phyloP scores from a whole-genome alignment of 1,140 invertebrate genomes.

The Brachionus calyciflorus region DNA sequence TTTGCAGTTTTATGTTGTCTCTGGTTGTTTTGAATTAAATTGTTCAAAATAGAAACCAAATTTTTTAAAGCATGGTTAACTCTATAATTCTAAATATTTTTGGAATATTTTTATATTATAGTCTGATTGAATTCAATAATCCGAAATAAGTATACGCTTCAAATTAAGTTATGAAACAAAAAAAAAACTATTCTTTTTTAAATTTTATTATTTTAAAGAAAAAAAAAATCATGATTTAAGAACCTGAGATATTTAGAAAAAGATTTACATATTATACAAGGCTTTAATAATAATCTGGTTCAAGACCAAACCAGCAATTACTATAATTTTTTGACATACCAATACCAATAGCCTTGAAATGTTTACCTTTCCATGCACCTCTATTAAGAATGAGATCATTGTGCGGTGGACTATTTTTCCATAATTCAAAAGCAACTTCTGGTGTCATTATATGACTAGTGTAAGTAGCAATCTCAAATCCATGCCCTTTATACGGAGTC shows the following conservation, averaged over 20 bases:
- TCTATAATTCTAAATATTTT: too few species aligned
- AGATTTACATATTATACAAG: not conserved
- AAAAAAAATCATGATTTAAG: not conserved
- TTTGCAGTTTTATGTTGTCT: too few species aligned
- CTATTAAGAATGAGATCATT: slow-evolving; percentile 28
- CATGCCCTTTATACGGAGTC: slow-evolving; percentile 26
- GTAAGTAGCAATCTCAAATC: slow-evolving; percentile 41
- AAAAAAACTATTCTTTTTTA: not conserved
- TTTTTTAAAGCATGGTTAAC: too few species aligned
- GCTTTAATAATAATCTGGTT: slow-evolving; percentile 12
- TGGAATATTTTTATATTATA: too few species aligned
- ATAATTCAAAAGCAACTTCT: slow-evolving; percentile 13
- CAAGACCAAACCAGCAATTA: slow-evolving; percentile 29
- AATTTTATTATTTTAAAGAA: not conserved
- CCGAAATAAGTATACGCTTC: too few species aligned
- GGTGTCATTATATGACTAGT: slow-evolving; percentile 24
- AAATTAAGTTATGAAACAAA: not conserved
- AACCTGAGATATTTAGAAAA: not conserved
- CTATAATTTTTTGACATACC: slow-evolving; percentile 23
- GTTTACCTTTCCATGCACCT: slow-evolving; percentile 28
- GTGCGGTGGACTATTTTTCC: slow-evolving; percentile 23
- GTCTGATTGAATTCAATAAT: too few species aligned
- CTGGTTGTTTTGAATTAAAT: too few species aligned
- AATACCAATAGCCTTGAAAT: slow-evolving; percentile 12
- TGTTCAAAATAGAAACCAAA: too few species aligned